Percentiles rank a stretch among this genome's conserved stretches.
phyloP scores from a whole-genome alignment of 2,888 invertebrate species.

The Conomelus anceps region DNA sequence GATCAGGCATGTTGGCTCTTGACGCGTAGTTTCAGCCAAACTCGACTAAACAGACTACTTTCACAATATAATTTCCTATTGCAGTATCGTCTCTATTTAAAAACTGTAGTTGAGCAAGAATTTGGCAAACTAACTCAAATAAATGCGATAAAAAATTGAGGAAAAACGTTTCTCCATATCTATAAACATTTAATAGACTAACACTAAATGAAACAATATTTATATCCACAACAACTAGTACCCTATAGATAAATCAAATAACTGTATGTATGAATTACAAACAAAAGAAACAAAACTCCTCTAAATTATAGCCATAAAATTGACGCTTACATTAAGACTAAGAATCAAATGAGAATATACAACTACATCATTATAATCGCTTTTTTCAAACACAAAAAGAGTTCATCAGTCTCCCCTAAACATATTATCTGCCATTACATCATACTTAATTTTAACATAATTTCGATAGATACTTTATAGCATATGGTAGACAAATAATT shows the following conservation, averaged over 20 bases:
- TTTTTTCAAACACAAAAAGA: not conserved
- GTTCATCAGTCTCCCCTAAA: not conserved
- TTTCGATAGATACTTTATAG: not conserved
- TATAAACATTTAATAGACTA: not conserved
- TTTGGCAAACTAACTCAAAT: not conserved
- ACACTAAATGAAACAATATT: not conserved
- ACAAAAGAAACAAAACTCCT: not conserved
- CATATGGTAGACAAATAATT: not conserved
- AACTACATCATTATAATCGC: not conserved
- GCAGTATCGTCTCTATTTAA: not conserved
- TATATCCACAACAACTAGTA: not conserved
- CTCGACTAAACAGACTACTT: too few relatives aligned
- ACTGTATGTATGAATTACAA: not conserved
- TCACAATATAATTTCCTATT: not conserved
- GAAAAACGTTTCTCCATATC: not conserved
- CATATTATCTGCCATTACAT: not conserved
- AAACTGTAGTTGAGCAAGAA: not conserved
- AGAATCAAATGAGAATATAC: not conserved
- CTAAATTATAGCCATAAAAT: not conserved
- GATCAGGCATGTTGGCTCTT: too few relatives aligned
- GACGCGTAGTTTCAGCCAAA: too few relatives aligned
- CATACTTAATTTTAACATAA: not conserved
- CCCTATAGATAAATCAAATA: not conserved
- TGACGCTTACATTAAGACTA: not conserved
- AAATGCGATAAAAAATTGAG: not conserved